phyloP scores from a whole-genome alignment of 35 echinoderm and acorn worm species.

The Amphiura filiformis region DNA sequence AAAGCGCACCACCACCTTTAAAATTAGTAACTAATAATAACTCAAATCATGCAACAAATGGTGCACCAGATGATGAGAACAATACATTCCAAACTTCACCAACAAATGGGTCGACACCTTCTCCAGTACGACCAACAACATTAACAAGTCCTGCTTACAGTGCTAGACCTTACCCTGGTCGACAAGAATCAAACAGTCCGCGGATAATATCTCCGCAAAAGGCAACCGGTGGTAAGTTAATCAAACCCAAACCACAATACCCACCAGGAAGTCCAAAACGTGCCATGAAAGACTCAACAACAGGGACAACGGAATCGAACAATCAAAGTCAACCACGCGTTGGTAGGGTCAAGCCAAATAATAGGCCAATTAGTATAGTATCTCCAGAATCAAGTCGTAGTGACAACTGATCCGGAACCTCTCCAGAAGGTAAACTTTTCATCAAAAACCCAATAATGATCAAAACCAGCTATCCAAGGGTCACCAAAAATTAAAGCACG shows the following conservation, averaged over 20 bases:
- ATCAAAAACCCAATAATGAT: not conserved
- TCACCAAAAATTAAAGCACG: constrained; percentile 13
- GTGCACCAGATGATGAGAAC: constrained; percentile 14
- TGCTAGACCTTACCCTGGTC: constrained; percentile 53
- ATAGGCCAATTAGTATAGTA: not conserved
- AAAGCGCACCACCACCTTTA: not conserved
- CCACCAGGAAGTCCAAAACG: constrained; percentile 16
- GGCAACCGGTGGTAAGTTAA: constrained; percentile 20
- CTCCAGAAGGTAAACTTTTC: not conserved
- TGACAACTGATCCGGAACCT: constrained; percentile 5
- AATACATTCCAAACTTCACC: constrained; percentile 21
- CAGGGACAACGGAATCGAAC: not conserved
- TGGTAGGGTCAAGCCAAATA: not conserved
- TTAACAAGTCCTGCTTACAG: constrained; percentile 51
- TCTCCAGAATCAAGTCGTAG: not conserved
- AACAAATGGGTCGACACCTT: not conserved
- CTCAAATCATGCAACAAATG: not conserved
- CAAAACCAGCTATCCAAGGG: not conserved
- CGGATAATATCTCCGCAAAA: constrained; percentile 21
- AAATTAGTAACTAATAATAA: no score
- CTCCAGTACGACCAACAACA: not conserved
- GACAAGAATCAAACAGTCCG: constrained; percentile 11
- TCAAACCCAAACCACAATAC: constrained; percentile 59
- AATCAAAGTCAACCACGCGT: not conserved
- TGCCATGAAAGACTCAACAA: not conserved